Conservation (phyloP, 2,888 invertebrate genomes). For the Agrilus biguttatus region DNA sequence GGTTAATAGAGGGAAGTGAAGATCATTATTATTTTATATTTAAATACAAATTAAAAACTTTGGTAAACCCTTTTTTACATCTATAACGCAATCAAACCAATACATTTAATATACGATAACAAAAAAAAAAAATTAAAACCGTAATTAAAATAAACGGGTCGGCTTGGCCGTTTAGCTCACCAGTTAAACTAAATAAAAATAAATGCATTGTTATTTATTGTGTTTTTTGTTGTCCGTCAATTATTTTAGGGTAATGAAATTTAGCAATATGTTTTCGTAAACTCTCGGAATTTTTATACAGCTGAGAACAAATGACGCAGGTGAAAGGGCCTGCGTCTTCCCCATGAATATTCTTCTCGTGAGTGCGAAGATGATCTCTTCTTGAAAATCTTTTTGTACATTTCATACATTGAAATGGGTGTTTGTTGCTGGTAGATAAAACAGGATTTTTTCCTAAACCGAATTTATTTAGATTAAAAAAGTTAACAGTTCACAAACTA, state of each 20-base stretch:
- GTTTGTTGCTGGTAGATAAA: conserved; percentile 7
- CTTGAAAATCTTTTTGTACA: conserved; percentile 30
- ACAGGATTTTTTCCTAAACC: conserved; percentile 21
- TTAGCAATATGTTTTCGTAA: conserved; percentile 32
- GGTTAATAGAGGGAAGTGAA: too few relatives aligned
- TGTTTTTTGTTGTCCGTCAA: conserved; percentile 6
- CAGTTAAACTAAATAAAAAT: too few relatives aligned
- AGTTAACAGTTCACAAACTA: neutral
- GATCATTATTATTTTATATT: too few relatives aligned
- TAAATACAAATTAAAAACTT: too few relatives aligned
- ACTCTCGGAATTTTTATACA: conserved; percentile 34
- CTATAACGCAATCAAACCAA: too few relatives aligned
- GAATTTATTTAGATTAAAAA: conserved; percentile 8
- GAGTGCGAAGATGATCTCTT: conserved; percentile 31
- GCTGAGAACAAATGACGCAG: conserved; percentile 30
- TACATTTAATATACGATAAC: too few relatives aligned
- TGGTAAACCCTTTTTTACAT: too few relatives aligned
- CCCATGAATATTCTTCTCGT: conserved; percentile 34
- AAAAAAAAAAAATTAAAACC: too few relatives aligned
- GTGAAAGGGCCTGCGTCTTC: conserved; percentile 33
- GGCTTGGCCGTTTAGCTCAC: too few relatives aligned
- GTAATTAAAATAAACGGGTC: too few relatives aligned
- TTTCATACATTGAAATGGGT: conserved; percentile 26
- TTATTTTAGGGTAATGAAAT: conserved; percentile 23
- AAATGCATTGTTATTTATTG: neutral